A percentile compares a stretch with the other conserved stretches of the same genome.
These are phyloP conservation scores for Tichodroma muraria DNA, from an alignment of 2,113 vertebrate species.

Conservation along the genomic window DNA sequence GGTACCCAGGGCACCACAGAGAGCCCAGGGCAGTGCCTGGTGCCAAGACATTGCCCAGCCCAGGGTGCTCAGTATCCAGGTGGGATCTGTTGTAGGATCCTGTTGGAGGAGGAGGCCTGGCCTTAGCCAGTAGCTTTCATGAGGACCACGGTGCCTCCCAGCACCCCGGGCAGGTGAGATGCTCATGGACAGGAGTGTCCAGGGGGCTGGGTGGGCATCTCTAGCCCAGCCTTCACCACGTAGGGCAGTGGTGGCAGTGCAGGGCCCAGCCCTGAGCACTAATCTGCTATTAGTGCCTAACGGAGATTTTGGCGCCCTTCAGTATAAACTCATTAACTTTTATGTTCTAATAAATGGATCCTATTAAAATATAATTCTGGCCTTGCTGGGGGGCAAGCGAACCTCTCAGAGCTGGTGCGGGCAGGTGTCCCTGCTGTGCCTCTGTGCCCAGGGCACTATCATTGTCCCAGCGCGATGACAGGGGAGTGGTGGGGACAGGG, in stretches of 20 bases:
- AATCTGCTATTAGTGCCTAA: slow-evolving; percentile 79
- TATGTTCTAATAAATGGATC: slow-evolving; percentile 80
- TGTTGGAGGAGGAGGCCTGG: not conserved
- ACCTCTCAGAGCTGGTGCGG: not conserved
- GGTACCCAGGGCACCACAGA: not conserved
- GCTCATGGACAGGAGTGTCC: accelerated
- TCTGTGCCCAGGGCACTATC: not conserved
- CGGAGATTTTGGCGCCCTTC: slow-evolving; percentile 72
- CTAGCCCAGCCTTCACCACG: accelerated
- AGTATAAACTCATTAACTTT: slow-evolving; percentile 86
- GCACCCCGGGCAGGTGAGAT: accelerated
- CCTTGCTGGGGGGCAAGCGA: slow-evolving; percentile 60
- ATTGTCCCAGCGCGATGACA: accelerated
- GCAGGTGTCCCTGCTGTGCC: not conserved
- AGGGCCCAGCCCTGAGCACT: slow-evolving; percentile 51
- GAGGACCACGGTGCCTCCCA: accelerated
- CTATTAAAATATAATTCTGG: slow-evolving; percentile 78
- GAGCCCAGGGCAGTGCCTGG: not conserved
- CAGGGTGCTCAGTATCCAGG: not conserved
- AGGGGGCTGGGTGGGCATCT: not conserved
- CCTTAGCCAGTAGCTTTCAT: accelerated
- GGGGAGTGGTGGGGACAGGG: not conserved
- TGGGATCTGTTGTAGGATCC: not conserved
- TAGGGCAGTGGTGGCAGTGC: not conserved
- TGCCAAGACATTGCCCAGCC: not conserved